These are phyloP conservation scores for Hermaeophaga mercurialis DNA, from an alignment of 2,888 invertebrate species.

Conservation along the genomic window DNA sequence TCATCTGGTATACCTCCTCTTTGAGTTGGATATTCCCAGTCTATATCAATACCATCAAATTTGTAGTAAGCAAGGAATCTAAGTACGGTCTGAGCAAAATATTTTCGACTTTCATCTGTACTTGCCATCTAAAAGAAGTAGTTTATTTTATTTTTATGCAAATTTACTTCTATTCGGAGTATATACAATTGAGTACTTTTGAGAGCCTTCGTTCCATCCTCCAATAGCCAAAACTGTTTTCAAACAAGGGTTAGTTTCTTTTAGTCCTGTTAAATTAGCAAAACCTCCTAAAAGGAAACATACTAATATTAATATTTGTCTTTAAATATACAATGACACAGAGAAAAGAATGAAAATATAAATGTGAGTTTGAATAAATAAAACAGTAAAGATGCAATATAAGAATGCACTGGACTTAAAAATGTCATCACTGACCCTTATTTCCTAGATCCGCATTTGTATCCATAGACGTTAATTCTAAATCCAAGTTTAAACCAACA, in stretches of 20 bases:
- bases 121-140: constrained; percentile 56
- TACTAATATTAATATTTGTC: neutral
- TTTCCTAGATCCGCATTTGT: constrained; percentile 50
- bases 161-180: no score
- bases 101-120: constrained; percentile 48
- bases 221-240: constrained; percentile 68
- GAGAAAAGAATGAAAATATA: neutral
- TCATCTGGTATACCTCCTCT: constrained; percentile 58
- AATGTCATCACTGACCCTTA: constrained; percentile 43
- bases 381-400: no score
- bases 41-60: constrained; percentile 74
- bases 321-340: neutral
- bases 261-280: constrained; percentile 61
- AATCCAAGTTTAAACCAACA: constrained; percentile 65
- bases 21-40: constrained; percentile 73
- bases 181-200: constrained; percentile 57
- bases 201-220: constrained; percentile 67
- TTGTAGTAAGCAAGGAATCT: constrained; percentile 56
- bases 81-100: constrained; percentile 56
- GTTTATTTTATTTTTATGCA: no score
- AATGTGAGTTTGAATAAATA: no score
- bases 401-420: no score
- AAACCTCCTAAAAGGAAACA: constrained; percentile 62
- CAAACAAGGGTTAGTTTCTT: constrained; percentile 58
- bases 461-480: constrained; percentile 57